phyloP scores from a whole-genome alignment of 2,888 invertebrate genomes.

The Mythimna ferrago region DNA sequence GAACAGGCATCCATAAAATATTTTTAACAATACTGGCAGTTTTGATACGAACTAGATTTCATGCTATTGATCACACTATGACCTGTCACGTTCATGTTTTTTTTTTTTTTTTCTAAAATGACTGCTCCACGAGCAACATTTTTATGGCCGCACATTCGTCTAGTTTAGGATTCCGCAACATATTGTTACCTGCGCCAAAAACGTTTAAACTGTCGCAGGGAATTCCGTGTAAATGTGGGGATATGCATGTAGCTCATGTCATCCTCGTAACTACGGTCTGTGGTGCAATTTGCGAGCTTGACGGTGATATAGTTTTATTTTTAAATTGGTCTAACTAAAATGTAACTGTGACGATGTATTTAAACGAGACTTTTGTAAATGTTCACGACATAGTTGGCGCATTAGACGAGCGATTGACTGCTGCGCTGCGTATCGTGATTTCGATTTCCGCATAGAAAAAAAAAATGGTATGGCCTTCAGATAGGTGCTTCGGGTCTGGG shows the following conservation, averaged over 20 bases:
- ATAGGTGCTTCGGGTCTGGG: no score
- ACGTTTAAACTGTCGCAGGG: constrained; percentile 54
- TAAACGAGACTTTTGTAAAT: not conserved
- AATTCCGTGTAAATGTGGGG: constrained; percentile 35
- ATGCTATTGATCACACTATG: constrained; percentile 38
- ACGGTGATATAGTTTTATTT: constrained; percentile 3
- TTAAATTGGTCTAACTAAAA: constrained; percentile 2
- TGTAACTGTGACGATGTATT: not conserved
- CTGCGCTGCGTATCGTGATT: no score
- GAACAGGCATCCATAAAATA: constrained; percentile 30
- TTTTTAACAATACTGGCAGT: constrained; percentile 28
- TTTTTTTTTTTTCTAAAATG: constrained; percentile 30
- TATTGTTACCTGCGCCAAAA: constrained; percentile 59
- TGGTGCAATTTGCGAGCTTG: constrained; percentile 26
- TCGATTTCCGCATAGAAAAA: no score
- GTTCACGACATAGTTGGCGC: no score
- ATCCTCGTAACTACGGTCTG: constrained; percentile 25
- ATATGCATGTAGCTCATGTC: constrained; percentile 35
- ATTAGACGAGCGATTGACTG: no score
- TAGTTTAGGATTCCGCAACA: constrained; percentile 55
- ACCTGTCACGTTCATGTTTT: not conserved
- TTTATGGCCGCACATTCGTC: constrained; percentile 49
- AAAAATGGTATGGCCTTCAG: no score
- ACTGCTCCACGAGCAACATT: constrained; percentile 24
- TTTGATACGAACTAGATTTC: constrained; percentile 40